phyloP scores from a whole-genome alignment of 64 coral and sea anemone species.

The Actinia tenebrosa region DNA sequence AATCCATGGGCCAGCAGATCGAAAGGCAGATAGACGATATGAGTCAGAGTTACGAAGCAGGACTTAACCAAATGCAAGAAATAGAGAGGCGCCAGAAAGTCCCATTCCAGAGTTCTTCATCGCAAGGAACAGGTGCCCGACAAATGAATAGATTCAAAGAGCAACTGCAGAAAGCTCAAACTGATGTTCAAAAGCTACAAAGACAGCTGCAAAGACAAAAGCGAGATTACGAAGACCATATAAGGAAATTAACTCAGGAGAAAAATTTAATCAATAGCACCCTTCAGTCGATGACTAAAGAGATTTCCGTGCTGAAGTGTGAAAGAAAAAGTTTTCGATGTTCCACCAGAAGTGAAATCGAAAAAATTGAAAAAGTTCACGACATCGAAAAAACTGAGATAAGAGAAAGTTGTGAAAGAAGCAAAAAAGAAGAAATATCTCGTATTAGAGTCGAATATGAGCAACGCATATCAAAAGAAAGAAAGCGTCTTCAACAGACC shows the following conservation, averaged over 20 bases:
- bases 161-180: constrained; percentile 31
- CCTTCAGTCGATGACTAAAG: constrained; percentile 55
- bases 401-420: constrained; percentile 39
- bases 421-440: constrained; percentile 62
- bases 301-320: constrained; percentile 53
- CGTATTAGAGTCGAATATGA: constrained; percentile 45
- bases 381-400: constrained; percentile 66
- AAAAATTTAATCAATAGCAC: constrained; percentile 44
- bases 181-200: constrained; percentile 26
- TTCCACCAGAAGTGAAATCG: constrained; percentile 34
- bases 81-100: constrained; percentile 24
- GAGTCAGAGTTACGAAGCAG: constrained; percentile 33
- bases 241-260: constrained; percentile 29
- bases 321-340: constrained; percentile 35
- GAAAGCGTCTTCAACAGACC: constrained; percentile 41
- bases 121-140: not conserved
- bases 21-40: constrained; percentile 33
- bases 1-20: constrained; percentile 45
- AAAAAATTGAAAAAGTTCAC: constrained; percentile 34
- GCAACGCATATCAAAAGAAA: constrained; percentile 48
- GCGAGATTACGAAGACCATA: constrained; percentile 44
- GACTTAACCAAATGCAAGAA: constrained; percentile 19
- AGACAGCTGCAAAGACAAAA: constrained; percentile 57
- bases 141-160: constrained; percentile 12
- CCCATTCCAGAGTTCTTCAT: constrained; percentile 6